phyloP scores from a whole-genome alignment of 2,797 vertebrate genomes.

The Taenioides sp. region DNA sequence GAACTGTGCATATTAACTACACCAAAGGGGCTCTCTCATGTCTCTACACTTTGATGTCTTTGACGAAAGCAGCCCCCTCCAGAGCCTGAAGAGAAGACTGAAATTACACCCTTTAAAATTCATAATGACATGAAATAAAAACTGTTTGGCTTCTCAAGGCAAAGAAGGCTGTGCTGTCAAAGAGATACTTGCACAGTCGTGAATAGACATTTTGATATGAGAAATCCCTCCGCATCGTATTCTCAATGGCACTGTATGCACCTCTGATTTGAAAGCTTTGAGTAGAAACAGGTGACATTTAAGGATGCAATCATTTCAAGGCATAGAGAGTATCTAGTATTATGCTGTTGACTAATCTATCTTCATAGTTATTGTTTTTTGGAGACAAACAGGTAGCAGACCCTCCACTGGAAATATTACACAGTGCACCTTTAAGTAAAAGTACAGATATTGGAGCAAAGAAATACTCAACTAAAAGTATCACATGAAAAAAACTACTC shows the following conservation, averaged over 20 bases:
- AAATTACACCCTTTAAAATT: slow-evolving; percentile 38
- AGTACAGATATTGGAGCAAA: no score
- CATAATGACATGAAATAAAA: slow-evolving; percentile 28
- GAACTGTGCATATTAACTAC: slow-evolving; percentile 9
- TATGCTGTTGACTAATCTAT: not conserved
- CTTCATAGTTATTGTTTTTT: not conserved
- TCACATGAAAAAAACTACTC: no score
- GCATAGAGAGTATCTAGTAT: not conserved
- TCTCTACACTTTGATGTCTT: slow-evolving; percentile 31
- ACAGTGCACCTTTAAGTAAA: no score
- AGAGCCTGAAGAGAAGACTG: slow-evolving; percentile 16
- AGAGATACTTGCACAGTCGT: not conserved
- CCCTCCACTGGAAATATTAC: no score
- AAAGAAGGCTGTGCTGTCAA: not conserved
- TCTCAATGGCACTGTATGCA: not conserved
- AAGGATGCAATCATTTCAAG: not conserved
- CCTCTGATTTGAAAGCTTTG: not conserved
- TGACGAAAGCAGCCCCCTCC: slow-evolving; percentile 3
- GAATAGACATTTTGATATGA: not conserved
- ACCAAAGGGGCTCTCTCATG: slow-evolving; percentile 19
- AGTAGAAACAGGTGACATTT: not conserved
- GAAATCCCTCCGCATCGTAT: not conserved
- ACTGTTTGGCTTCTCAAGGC: slow-evolving; percentile 2
- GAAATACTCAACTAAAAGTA: no score
- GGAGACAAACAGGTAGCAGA: no score